Evolutionary conservation across 2,888 invertebrate genomes (phyloP).

Genomic region (Cataglyphis albicans): DNA sequence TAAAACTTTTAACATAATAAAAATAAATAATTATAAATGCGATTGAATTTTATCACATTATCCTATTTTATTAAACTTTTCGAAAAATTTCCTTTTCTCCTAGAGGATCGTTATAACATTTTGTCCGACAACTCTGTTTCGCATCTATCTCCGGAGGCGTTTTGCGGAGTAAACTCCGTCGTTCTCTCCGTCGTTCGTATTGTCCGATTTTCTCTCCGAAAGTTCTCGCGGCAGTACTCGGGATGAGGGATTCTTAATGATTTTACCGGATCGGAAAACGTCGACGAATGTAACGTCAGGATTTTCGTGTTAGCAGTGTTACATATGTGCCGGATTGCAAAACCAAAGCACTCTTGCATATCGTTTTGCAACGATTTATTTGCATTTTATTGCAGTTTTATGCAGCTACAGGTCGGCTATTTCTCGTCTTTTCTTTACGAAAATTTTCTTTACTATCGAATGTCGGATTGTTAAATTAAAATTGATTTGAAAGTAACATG

Average conservation of each 20-base stretch:
- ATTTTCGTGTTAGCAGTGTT: slow-evolving; percentile 38
- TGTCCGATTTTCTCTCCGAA: slow-evolving; percentile 41
- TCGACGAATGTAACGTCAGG: slow-evolving; percentile 61
- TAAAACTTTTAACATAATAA: neutral
- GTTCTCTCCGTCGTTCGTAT: slow-evolving; percentile 20
- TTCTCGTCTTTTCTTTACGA: slow-evolving; percentile 25
- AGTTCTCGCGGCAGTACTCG: slow-evolving; percentile 25
- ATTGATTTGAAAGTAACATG: slow-evolving; percentile 53
- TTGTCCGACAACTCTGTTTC: slow-evolving; percentile 47
- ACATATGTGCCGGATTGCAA: slow-evolving; percentile 54
- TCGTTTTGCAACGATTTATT: slow-evolving; percentile 66
- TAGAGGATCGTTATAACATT: slow-evolving; percentile 30
- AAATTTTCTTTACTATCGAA: slow-evolving; percentile 16
- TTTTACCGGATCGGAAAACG: slow-evolving; percentile 55
- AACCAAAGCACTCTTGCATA: slow-evolving; percentile 61
- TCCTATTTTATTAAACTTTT: slow-evolving; percentile 7
- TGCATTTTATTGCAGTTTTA: slow-evolving; percentile 73
- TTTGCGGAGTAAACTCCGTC: slow-evolving; percentile 45
- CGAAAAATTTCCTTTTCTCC: slow-evolving; percentile 16
- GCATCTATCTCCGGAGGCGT: slow-evolving; percentile 50
- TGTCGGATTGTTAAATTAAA: slow-evolving; percentile 55
- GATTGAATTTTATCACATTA: neutral
- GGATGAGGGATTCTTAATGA: slow-evolving; percentile 55
- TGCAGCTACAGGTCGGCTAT: slow-evolving; percentile 57
- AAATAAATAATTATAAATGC: neutral